These are phyloP conservation scores for Pogonus chalceus DNA, from an alignment of 1,140 invertebrate genomes.

Conservation along the genomic window DNA sequence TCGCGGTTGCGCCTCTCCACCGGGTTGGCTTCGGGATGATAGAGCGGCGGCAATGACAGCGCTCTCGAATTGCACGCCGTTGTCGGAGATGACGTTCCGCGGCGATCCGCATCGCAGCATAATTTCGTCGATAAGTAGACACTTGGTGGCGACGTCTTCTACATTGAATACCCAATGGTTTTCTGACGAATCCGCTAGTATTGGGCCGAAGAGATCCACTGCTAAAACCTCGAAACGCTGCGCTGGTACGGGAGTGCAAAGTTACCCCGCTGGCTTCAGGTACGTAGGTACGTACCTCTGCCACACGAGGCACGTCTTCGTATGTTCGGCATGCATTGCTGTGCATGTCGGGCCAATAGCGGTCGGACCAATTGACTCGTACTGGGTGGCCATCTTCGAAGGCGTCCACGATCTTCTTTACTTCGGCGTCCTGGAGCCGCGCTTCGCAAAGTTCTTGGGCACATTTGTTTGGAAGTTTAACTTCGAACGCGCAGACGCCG, in stretches of 20 bases:
- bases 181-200: slow-evolving; percentile 15
- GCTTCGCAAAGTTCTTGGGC: no score
- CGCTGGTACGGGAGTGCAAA: slow-evolving; percentile 15
- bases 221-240: slow-evolving; percentile 24
- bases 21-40: slow-evolving; percentile 35
- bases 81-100: slow-evolving; percentile 28
- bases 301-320: no score
- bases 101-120: slow-evolving; percentile 31
- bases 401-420: slow-evolving; percentile 16
- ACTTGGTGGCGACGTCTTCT: slow-evolving; percentile 27
- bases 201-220: slow-evolving; percentile 27
- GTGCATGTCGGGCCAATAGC: no score
- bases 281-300: no score
- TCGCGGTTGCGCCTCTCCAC: slow-evolving; percentile 36
- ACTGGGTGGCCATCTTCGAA: slow-evolving; percentile 10
- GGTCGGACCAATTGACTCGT: no score
- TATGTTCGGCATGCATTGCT: no score
- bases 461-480: no score
- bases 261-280: slow-evolving; percentile 21
- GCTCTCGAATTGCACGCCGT: slow-evolving; percentile 31
- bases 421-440: not conserved
- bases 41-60: slow-evolving; percentile 25
- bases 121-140: slow-evolving; percentile 28
- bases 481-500: no score
- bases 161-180: slow-evolving; percentile 28